Evolutionary conservation across 2,113 vertebrate genomes (phyloP), one percentile per base, ranked within the genome.

Genomic region (Acrocephalus kingi): DNA sequence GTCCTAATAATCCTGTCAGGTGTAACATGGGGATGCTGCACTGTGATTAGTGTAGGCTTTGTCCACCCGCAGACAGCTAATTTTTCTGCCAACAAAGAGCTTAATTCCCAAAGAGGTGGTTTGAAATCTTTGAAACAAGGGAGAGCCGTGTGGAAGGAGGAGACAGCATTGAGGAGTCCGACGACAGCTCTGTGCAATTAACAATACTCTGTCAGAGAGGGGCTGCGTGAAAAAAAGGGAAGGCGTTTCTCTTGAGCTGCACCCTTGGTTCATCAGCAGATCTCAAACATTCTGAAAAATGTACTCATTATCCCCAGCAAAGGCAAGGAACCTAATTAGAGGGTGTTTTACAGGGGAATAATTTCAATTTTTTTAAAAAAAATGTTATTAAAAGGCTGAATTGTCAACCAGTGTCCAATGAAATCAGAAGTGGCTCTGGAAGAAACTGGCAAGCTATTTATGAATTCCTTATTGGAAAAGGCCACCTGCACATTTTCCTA

Each of bases 21-120:
- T 95, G 90, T 95, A 90, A 94, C 96, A 97, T 56, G 68, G 22
- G 71, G 92, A 95, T 94, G 96, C 72, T 92, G 95, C 74, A 54
- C 20, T 3, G 41, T 96, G 96, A 97, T 97, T 96, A 97, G 96
- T 92, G 81, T 87, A 88, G 76, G 83, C 45, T 93, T 91, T 97
- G 98, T 96, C 89, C 97, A 89, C 43, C 74, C 4, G 15, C 67
- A 84, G 97, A 97, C 94, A 97, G 97, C 93, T 98, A 97, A 97
- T 97, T 98, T 98, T 98, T 98, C 97, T 97, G 86, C 80, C 66
- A 49, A 97, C 95, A 96, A 97, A 98, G 84, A 96, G 75, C 67
- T 87, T 92, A 96, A 67, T 97, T 98, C 96, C 96, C 92, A 93
- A 62, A 91, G 95, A 98, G 82, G 68, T 92, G 94, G 93, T 93